phyloP scores from a whole-genome alignment of 2,888 invertebrate species.

The Hirtodrosophila duncani region DNA sequence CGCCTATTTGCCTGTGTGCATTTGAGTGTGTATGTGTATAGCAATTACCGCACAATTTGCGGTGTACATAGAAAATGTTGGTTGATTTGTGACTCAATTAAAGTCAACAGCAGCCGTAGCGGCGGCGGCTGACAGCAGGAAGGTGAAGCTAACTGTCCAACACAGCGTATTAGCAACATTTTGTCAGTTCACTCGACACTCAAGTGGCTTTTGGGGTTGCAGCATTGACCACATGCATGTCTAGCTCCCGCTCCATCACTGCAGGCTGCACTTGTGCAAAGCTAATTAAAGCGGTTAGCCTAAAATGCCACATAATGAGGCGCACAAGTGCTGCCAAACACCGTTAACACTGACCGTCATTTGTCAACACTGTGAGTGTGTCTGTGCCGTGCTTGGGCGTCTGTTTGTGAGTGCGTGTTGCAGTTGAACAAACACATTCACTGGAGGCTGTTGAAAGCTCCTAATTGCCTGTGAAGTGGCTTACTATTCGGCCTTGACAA shows the following conservation, averaged over 20 bases:
- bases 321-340: conserved; percentile 72
- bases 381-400: not conserved
- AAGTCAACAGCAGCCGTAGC: conserved; percentile 74
- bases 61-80: conserved; percentile 72
- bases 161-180: conserved; percentile 47
- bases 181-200: conserved; percentile 60
- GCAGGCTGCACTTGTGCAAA: conserved; percentile 45
- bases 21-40: conserved; percentile 12
- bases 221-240: conserved; percentile 59
- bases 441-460: conserved; percentile 61
- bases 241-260: conserved; percentile 29
- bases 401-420: conserved; percentile 5
- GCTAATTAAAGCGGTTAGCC: conserved; percentile 76
- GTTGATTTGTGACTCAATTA: conserved; percentile 78
- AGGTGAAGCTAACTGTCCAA: conserved; percentile 31
- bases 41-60: conserved; percentile 72
- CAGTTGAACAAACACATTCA: too few relatives aligned
- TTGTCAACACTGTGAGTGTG: conserved; percentile 53
- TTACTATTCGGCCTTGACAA: conserved; percentile 45
- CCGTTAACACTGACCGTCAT: conserved; percentile 70
- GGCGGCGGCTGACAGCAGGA: too few relatives aligned
- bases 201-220: conserved; percentile 64
- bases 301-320: conserved; percentile 73
- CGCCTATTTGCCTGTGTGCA: not conserved
- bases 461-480: conserved; percentile 68